These are phyloP conservation scores for Luehdorfia chinensis DNA, from an alignment of 1,140 invertebrate species.

Conservation along the genomic window DNA sequence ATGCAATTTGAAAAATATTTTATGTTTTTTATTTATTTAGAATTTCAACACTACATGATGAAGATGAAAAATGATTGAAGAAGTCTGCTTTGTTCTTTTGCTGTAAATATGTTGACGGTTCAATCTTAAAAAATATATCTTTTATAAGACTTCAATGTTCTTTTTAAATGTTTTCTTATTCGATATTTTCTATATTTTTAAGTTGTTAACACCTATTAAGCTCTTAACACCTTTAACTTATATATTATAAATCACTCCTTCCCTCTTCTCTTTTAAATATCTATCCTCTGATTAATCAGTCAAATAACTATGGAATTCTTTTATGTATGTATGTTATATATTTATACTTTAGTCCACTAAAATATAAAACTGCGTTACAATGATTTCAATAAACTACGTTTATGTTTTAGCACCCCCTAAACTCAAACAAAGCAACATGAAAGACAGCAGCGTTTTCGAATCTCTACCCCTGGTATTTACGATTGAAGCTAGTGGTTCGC, in stretches of 20 bases:
- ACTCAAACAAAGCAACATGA: slow-evolving; percentile 84
- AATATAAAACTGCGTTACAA: too few relatives aligned
- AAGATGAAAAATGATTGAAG: too few relatives aligned
- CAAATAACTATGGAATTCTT: too few relatives aligned
- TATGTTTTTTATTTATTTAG: slow-evolving; percentile 22
- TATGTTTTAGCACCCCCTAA: slow-evolving; percentile 83
- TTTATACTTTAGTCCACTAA: too few relatives aligned
- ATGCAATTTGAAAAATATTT: slow-evolving; percentile 25
- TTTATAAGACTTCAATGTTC: too few relatives aligned
- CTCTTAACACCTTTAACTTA: not conserved
- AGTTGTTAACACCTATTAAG: not conserved
- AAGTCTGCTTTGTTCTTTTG: not conserved
- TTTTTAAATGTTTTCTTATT: too few relatives aligned
- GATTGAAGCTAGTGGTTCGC: slow-evolving; percentile 84
- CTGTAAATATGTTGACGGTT: not conserved
- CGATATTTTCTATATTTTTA: too few relatives aligned
- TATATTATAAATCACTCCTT: too few relatives aligned
- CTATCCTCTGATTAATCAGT: too few relatives aligned
- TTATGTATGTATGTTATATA: not conserved
- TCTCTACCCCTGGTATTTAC: slow-evolving; percentile 85
- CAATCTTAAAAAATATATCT: too few relatives aligned
- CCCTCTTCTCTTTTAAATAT: too few relatives aligned
- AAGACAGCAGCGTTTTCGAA: slow-evolving; percentile 86
- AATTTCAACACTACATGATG: not conserved
- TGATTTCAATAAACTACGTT: too few relatives aligned